Conservation (phyloP, 53 echinoderm and acorn worm species). For the Mesocentrotus franciscanus region DNA sequence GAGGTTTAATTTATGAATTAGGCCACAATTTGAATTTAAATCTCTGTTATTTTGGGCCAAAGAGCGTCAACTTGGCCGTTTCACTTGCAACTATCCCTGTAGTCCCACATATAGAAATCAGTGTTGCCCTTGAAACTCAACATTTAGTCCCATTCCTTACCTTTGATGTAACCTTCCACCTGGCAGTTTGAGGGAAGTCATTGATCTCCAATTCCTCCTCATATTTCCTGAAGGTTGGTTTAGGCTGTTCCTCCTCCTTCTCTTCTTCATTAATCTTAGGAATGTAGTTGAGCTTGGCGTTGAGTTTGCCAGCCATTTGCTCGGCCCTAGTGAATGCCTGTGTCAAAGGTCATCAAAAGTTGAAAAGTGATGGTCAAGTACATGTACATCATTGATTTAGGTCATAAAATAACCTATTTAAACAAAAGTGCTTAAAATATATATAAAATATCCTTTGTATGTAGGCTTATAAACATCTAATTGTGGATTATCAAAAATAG, state of each 20-base stretch:
- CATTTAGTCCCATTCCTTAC: conserved; percentile 65
- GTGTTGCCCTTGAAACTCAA: neutral
- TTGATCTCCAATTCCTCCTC: conserved; percentile 99
- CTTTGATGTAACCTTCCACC: conserved; percentile 99
- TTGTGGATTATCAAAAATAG: no score
- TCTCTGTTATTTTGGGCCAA: no score
- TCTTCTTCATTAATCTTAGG: conserved; percentile 89
- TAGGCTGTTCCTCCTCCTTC: conserved; percentile 74
- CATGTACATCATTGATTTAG: neutral
- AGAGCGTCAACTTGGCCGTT: neutral
- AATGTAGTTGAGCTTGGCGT: conserved; percentile 97
- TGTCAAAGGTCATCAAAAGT: neutral
- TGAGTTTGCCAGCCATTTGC: conserved; percentile 94
- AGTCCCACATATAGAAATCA: neutral
- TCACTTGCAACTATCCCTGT: neutral
- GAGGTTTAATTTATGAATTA: no score
- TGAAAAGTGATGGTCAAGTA: neutral
- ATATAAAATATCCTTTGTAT: no score
- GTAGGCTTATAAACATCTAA: no score
- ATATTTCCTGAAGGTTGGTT: conserved; percentile 93
- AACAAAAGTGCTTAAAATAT: no score
- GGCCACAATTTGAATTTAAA: no score
- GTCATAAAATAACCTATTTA: neutral
- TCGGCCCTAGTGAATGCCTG: conserved; percentile 91
- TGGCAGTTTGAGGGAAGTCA: conserved; percentile 99